Evolutionary conservation across 2,113 vertebrate genomes (phyloP), one percentile per base, ranked within the genome.

Genomic region (Paratilapia polleni): DNA sequence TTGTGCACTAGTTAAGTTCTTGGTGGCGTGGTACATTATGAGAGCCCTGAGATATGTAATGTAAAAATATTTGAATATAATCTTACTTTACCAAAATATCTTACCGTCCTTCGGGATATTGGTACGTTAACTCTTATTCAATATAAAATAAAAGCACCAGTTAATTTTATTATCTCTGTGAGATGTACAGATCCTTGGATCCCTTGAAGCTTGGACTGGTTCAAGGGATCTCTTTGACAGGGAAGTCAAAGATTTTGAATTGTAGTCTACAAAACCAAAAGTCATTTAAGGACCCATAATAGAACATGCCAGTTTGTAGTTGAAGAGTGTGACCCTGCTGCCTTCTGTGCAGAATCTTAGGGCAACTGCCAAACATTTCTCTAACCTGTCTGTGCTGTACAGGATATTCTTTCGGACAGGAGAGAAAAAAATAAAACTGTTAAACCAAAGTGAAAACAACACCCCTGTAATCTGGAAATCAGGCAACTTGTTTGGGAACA

Each of bases 301-400:
- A 82, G 86, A 87, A 87, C 76, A 52, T 70, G 60, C 43, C 49
- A 41, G 78, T 78, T 88, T 86, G 83, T 86, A 86, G 87, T 84
- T 87, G 78, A 79, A 87, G 78, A 66, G n/a, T 76, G 47, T 66
- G 60, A 64, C 73, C 22, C 26, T 78, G 78, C 76, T 66, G 54
- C 63, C 54, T 83, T 49, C 22, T 66, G 81, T 75, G 56, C 52
- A 36, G 78, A 88, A 75, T 26, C 15, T 63, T 4, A 3, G 9
- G 2, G 26, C 47, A 15, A 70, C 58, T 83, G 87, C 90, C 82
- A 89, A 80, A 81, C 22, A n/a, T 41, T 26, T 57, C 47, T 81
- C 66, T 66, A 17, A 34, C 8, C n/a, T 19, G 76, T 13, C 14
- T 36, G 14, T 7, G 61, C 34, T 57, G 17, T 83, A 78, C 22